Evolutionary conservation across 2,797 vertebrate genomes (phyloP), one percentile per base, ranked within the genome.

Genomic region (Linurgus olivaceus): DNA sequence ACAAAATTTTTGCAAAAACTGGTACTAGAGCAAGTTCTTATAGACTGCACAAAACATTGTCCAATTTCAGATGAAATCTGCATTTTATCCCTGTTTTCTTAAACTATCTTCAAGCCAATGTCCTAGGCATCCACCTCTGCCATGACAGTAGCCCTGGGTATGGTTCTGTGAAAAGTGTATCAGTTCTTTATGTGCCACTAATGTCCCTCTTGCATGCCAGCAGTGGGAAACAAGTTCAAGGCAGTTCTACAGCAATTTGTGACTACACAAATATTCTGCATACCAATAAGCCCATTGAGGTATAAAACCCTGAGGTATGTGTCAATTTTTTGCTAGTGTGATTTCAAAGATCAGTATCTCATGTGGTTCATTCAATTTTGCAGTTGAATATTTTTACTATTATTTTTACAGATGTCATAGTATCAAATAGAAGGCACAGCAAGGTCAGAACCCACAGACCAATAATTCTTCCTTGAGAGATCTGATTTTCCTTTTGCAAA

Each of bases 41-140:
- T 20, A 93, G 74, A 86, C 70, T 89, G 13, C 4, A 79, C 91
- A 73, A 96, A 96, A 77, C 77, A 70, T 68, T 87, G 21, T 80
- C 51, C 94, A 94, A 68, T 58, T 84, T 93, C 86, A 96, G 95
- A 85, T 55, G 21, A 95, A 96, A 96, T 93, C 51, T 59, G 9
- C 9, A 24, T 51, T 93, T 94, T 68, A 61, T 62, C 31, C 25
- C 37, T 50, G 7, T 85, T 92, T 95, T 9, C 19, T 95, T 97
- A 94, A 13, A 42, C 94, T 94, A 57, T 33, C 55, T 89, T 87
- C 82, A 93, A 94, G 51, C 75, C 68, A 96, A 87, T 96, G 94
- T 97, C 78, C 76, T 72, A 35, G 70, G 19, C 17, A 87, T 81
- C 81, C 50, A 44, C 50, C 79, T 95, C 59, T 70, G 81, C 62